A percentile compares a stretch with the other conserved stretches of the same genome.
Conservation (phyloP, 2,888 invertebrate genomes). For the Syrista parreyssii region DNA sequence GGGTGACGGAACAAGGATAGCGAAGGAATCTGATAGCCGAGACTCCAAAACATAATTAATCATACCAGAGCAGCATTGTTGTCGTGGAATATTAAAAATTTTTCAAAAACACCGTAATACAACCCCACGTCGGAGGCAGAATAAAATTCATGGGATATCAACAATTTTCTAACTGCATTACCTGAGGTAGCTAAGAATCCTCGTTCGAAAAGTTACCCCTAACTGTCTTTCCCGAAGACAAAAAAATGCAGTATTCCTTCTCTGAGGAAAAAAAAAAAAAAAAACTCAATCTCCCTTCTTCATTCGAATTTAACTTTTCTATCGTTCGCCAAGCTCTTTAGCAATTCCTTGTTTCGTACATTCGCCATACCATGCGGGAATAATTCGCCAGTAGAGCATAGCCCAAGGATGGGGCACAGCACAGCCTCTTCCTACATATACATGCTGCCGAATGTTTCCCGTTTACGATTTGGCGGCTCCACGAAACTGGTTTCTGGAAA, state of each 20-base stretch:
- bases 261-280: not conserved
- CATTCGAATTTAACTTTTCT: not conserved
- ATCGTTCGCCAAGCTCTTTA: not conserved
- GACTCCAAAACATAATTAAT: not conserved
- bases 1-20: not conserved
- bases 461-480: no score
- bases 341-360: not conserved
- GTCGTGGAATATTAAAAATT: not conserved
- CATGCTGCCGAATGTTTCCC: not conserved
- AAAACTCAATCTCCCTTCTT: not conserved
- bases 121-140: not conserved
- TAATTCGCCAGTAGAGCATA: not conserved
- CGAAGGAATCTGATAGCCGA: slow-evolving; percentile 1
- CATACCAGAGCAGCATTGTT: not conserved
- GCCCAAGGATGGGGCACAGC: not conserved
- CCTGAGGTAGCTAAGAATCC: not conserved
- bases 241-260: not conserved
- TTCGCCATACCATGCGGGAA: not conserved
- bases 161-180: not conserved
- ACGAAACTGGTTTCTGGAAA: not conserved
- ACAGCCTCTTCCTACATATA: not conserved
- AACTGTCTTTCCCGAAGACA: not conserved
- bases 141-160: not conserved
- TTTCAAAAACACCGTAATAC: not conserved
- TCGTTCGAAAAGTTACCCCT: not conserved